Conservation (phyloP, 2,113 vertebrate genomes). For the Tragulus kanchil region DNA sequence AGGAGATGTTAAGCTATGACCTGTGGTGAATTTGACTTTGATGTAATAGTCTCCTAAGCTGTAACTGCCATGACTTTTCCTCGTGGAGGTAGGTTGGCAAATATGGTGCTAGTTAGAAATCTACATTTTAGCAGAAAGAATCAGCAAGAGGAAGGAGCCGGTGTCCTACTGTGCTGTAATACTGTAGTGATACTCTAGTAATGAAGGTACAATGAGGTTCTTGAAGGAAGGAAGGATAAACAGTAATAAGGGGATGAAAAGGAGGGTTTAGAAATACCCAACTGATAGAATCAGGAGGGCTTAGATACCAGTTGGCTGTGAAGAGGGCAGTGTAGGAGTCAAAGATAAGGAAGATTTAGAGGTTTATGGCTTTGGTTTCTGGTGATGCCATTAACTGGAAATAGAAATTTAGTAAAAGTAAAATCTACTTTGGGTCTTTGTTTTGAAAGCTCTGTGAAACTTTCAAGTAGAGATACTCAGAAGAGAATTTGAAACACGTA, state of each 20-base stretch:
- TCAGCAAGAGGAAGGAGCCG: not conserved
- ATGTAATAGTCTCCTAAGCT: not conserved
- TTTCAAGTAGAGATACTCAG: not conserved
- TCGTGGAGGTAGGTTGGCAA: not conserved
- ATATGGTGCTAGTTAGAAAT: not conserved
- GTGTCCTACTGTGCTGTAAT: not conserved
- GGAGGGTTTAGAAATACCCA: not conserved
- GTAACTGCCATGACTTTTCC: not conserved
- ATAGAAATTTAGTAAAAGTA: not conserved
- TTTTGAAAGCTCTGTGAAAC: not conserved
- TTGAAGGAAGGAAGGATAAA: not conserved
- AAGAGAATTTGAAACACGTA: not conserved
- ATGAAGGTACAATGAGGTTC: not conserved
- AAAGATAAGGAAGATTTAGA: not conserved
- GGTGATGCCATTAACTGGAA: not conserved
- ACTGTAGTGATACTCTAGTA: not conserved
- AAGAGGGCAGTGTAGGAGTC: not conserved
- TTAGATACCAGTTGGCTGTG: not conserved
- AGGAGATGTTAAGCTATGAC: not conserved
- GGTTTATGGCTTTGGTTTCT: slow-evolving; percentile 4
- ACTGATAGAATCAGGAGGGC: not conserved
- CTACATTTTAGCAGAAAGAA: not conserved
- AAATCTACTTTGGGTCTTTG: slow-evolving; percentile 6
- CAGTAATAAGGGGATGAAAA: not conserved
- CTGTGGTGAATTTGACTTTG: not conserved